Percentiles rank a stretch among this genome's conserved stretches.
phyloP scores from a whole-genome alignment of 2,888 invertebrate species.

The Cyaniris semiargus region DNA sequence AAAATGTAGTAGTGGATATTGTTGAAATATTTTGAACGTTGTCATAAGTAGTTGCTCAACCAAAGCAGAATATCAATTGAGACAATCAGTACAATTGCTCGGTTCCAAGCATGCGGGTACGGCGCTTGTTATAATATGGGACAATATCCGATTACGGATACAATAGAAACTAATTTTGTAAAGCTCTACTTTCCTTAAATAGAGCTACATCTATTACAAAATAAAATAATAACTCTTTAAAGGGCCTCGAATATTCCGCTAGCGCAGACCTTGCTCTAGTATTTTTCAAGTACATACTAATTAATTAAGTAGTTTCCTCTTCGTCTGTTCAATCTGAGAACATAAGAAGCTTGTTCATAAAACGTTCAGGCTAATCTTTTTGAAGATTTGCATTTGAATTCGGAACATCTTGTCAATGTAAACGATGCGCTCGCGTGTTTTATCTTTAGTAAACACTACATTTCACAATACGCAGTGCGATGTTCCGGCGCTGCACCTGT shows the following conservation, averaged over 20 bases:
- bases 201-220: not conserved
- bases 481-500: conserved; percentile 10
- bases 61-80: conserved; percentile 51
- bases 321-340: not conserved
- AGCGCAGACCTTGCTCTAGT: not conserved
- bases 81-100: conserved; percentile 50
- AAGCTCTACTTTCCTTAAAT: not conserved
- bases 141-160: not conserved
- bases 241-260: not conserved
- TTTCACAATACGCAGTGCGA: not conserved
- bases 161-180: conserved; percentile 1
- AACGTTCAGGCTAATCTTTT: not conserved
- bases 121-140: conserved; percentile 7
- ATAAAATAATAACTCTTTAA: not conserved
- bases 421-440: not conserved
- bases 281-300: not conserved
- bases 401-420: not conserved
- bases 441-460: not conserved
- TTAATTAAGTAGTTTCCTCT: not conserved
- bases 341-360: not conserved
- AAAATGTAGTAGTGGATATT: not conserved
- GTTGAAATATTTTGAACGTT: conserved; percentile 10
- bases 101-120: conserved; percentile 35
- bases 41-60: conserved; percentile 6
- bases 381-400: not conserved